Base-by-base conservation (phyloP, 2,888 invertebrate species). In the Hermaeophaga mercurialis region DNA sequence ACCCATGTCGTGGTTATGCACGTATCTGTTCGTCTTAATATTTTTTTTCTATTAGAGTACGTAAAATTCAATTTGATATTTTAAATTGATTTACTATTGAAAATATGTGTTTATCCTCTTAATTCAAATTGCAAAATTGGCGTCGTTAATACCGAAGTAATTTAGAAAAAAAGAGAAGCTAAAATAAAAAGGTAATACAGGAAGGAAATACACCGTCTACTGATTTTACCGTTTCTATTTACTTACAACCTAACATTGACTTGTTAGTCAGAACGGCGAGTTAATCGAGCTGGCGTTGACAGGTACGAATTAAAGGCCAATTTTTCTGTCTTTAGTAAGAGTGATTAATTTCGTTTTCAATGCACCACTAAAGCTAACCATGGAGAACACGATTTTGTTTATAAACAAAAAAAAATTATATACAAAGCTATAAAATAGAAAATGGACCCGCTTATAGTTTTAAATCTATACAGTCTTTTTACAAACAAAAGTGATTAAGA, bases 261-360 rank as follows among this genome's bases (percentile, higher is more conserved):
- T 65, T 62, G 65, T 65, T 65, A 46, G 60, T 54, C 15, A 14
- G 12, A 39, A 43, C 8, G 12, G 57, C 43, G 47, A 49, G 50
- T 60, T 62, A 63, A 65, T 62, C 63, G 58, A 49, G 47, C 12
- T 49, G 26, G 49, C 41, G 62, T 54, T 65, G 65, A 65, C 65
- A 65, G 65, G 65, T 63, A 65, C 45, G 56, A 62, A 65, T 65
- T 65, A 65, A 54, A 15, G 58, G 46, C 56, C 55, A 63, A 65
- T 65, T 65, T 63, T 63, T 63, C 47, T 59, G 63, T 65, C 65
- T 55, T 9, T 19, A 17, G 22, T 50, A 26, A 47, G 56, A 61
- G 56, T 63, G 65, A 65, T 65, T 63, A 65, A 65, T 65, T 62
- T 46, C 55, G 46, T 52, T 52, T 54, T 55, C 45, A 58, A 43